Percentiles rank a stretch among this genome's conserved stretches.
Conservation (phyloP, 2,888 invertebrate species). For the Amphipyra berbera region DNA sequence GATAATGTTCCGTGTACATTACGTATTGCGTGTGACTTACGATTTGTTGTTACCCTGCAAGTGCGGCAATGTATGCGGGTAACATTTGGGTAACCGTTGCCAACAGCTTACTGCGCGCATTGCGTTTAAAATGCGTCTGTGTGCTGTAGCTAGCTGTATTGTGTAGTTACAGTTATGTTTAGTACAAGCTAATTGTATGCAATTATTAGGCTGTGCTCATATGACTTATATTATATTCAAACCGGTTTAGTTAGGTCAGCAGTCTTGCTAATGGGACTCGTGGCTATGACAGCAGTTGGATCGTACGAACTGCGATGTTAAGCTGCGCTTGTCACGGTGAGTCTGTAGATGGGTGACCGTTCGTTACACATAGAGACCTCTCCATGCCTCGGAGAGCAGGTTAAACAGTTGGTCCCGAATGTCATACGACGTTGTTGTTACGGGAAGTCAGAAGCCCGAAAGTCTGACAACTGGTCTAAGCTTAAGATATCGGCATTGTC, state of each 20-base stretch:
- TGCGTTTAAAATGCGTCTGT: conserved; percentile 32
- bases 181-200: conserved; percentile 7
- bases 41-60: conserved; percentile 33
- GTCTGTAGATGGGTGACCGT: too few species aligned
- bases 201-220: not conserved
- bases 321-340: too few species aligned
- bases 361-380: too few species aligned
- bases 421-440: too few species aligned
- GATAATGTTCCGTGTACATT: conserved; percentile 61
- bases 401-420: too few species aligned
- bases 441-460: too few species aligned
- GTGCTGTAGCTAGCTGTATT: not conserved
- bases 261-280: too few species aligned
- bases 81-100: conserved; percentile 26
- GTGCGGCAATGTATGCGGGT: conserved; percentile 41
- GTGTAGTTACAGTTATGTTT: conserved; percentile 20
- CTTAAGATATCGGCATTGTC: too few species aligned
- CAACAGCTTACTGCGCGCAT: conserved; percentile 28
- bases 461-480: too few species aligned
- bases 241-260: not conserved
- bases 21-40: conserved; percentile 57
- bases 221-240: not conserved
- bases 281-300: too few species aligned
- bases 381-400: too few species aligned
- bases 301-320: too few species aligned